Base-by-base conservation (phyloP, 1,140 invertebrate species). In the Lethrus apterus region DNA sequence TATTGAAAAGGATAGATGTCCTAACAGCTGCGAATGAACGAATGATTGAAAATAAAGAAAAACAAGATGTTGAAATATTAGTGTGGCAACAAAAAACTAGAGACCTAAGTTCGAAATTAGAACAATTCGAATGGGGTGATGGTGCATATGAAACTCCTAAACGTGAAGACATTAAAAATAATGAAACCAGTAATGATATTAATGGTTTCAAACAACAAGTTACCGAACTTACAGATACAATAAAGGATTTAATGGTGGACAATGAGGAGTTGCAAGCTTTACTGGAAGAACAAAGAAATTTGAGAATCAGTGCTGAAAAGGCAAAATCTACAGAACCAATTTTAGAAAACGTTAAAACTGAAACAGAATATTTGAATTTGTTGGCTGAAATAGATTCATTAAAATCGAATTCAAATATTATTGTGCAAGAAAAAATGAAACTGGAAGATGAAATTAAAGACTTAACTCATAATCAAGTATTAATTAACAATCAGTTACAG, bases 11-110 rank as follows among this genome's bases (percentile, higher is more conserved):
- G 62, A 74, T 89, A 40, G 86, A 89, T 50, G 74, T 85, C 4
- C 63, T 92, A 7, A 78, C 78, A 2, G 72, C 78, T 13, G 83
- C 84, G n/a, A 88, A 89, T 60, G 84, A 89, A 24, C 74, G 78
- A 35, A 75, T 87, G 52, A 63, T 79, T 2, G 84, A 89, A 58
- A 77, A 83, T 64, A 89, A 89, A 67, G 85, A 89, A 62, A 80
- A 80, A 47, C 79, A 86, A 65, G 84, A 88, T 51, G 72, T 70
- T 56, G 80, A 83, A 62, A 72, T 81, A 48, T 64, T 72, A 9
- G 55, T 73, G 0, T 80, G 80, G 63, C 78, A 82, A 58, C 76
- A 76, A 18, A 77, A 81, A 56, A 82, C 79, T 55, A 76, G 80
- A 51, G 78, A 84, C 59, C 65, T 80, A 2, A 69, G 67, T 48